Evolutionary conservation across 2,888 invertebrate genomes (phyloP).

Genomic region (Philaethria dido): DNA sequence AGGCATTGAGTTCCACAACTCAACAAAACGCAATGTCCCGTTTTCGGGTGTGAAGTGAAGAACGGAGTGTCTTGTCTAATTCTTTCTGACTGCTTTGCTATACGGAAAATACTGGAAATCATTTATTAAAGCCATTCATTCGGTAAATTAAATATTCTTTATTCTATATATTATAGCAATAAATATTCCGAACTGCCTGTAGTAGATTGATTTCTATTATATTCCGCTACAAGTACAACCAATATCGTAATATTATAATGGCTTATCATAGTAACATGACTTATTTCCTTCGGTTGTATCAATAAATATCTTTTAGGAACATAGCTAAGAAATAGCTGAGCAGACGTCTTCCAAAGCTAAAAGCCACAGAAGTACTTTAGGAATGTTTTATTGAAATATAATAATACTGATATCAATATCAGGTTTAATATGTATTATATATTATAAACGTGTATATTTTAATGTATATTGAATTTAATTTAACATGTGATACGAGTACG

Average conservation of each 20-base stretch:
- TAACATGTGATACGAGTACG: no score
- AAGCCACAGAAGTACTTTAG: neutral
- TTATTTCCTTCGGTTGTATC: neutral
- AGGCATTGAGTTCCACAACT: no score
- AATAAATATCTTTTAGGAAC: neutral
- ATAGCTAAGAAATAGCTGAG: neutral
- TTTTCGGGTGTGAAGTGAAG: no score
- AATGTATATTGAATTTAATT: no score
- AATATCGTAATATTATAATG: neutral
- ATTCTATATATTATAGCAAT: neutral
- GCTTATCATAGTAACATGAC: neutral
- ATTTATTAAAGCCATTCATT: no score
- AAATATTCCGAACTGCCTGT: neutral
- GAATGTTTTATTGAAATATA: neutral
- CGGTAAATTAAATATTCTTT: no score
- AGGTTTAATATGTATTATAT: neutral
- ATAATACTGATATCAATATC: neutral
- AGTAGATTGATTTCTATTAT: conserved; percentile 8
- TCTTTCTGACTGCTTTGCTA: no score
- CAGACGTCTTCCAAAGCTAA: neutral
- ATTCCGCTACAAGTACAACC: neutral
- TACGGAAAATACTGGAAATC: no score
- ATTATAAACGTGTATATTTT: no score
- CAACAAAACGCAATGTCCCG: no score
- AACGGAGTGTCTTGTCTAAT: no score